Percentiles rank a stretch among this genome's conserved stretches.
These are phyloP conservation scores for Spea bombifrons DNA, from an alignment of 2,113 vertebrate genomes.

Conservation along the genomic window DNA sequence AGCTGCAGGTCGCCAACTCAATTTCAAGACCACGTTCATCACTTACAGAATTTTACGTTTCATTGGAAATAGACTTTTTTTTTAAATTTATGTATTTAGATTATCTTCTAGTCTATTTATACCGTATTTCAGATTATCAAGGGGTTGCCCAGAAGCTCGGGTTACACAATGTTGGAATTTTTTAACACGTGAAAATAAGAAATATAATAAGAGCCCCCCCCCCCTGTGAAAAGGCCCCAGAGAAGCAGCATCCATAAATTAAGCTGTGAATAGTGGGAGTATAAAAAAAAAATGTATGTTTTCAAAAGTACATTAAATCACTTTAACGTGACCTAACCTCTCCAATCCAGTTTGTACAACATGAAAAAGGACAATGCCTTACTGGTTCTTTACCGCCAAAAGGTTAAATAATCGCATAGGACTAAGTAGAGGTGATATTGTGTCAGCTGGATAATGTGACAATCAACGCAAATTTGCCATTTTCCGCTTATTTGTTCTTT, in stretches of 20 bases:
- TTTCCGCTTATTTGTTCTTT: too few species aligned
- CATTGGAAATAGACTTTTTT: conserved; percentile 18
- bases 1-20: too few species aligned
- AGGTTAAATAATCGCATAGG: too few species aligned
- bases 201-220: conserved; percentile 25
- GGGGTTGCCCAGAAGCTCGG: conserved; percentile 22
- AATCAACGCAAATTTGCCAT: neutral
- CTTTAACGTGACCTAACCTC: conserved; percentile 15
- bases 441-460: neutral
- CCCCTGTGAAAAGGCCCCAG: conserved; percentile 20
- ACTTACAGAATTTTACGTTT: neutral
- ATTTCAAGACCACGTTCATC: too few species aligned
- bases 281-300: conserved; percentile 20
- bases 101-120: conserved; percentile 29
- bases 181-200: conserved; percentile 20
- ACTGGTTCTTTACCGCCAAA: neutral
- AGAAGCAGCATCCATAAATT: conserved; percentile 40
- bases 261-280: neutral
- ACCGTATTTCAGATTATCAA: conserved; percentile 40
- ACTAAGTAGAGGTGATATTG: neutral
- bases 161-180: conserved; percentile 24
- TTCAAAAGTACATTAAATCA: conserved; percentile 37
- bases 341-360: conserved; percentile 1
- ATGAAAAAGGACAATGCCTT: neutral
- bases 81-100: conserved; percentile 36